A percentile compares a stretch with the other conserved stretches of the same genome.
These are phyloP conservation scores for Cherax destructor DNA, from an alignment of 1,140 invertebrate species.

Conservation along the genomic window DNA sequence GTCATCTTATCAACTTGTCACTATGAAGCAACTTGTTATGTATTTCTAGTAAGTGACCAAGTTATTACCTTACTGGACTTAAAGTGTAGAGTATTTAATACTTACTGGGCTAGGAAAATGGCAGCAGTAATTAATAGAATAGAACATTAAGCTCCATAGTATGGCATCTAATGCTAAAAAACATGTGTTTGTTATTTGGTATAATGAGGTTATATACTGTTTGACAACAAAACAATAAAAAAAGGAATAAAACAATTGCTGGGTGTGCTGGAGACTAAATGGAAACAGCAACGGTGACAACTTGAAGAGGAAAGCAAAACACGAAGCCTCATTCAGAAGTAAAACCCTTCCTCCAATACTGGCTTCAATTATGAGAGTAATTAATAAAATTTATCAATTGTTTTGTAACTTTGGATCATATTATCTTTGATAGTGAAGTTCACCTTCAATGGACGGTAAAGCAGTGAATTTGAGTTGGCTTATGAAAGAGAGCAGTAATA, in stretches of 20 bases:
- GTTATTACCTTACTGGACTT: slow-evolving; percentile 54
- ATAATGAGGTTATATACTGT: slow-evolving; percentile 65
- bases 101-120: slow-evolving; percentile 60
- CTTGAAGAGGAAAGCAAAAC: slow-evolving; percentile 34
- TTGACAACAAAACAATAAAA: slow-evolving; percentile 41
- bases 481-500: slow-evolving; percentile 61
- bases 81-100: slow-evolving; percentile 61
- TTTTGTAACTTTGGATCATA: slow-evolving; percentile 54
- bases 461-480: slow-evolving; percentile 66
- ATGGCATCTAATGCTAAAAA: slow-evolving; percentile 63
- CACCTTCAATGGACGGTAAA: slow-evolving; percentile 67
- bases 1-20: slow-evolving; percentile 36
- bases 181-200: slow-evolving; percentile 65
- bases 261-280: slow-evolving; percentile 37
- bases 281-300: slow-evolving; percentile 41
- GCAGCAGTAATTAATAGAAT: slow-evolving; percentile 57
- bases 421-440: slow-evolving; percentile 63
- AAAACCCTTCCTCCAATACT: slow-evolving; percentile 37
- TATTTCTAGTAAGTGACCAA: slow-evolving; percentile 40
- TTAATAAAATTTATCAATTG: slow-evolving; percentile 26
- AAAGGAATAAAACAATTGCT: slow-evolving; percentile 33
- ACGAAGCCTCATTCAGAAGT: slow-evolving; percentile 36
- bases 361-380: slow-evolving; percentile 37
- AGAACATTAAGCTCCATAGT: slow-evolving; percentile 63
- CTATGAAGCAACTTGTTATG: slow-evolving; percentile 25